Evolutionary conservation across 2,113 vertebrate species (phyloP).

Genomic region (Thymallus thymallus): DNA sequence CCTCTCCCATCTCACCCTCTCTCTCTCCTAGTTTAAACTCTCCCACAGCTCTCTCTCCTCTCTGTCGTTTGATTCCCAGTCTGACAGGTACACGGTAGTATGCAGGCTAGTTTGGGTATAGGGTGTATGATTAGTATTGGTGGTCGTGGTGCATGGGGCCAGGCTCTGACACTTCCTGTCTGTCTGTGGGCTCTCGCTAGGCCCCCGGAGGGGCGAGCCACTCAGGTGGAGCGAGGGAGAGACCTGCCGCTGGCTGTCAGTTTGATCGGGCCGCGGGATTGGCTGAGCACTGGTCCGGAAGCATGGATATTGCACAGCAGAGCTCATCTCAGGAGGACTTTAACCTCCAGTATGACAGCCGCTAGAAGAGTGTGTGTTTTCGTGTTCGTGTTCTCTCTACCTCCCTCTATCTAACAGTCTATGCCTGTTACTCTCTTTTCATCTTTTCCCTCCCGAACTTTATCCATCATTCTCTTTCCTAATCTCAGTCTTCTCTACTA

Average conservation of each 20-base stretch:
- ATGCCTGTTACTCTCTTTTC: too few relatives aligned
- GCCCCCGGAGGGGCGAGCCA: constrained; percentile 17
- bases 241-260: constrained; percentile 46
- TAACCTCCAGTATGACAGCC: constrained; percentile 34
- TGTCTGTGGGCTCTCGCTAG: not conserved
- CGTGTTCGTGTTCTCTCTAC: not conserved
- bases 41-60: too few relatives aligned
- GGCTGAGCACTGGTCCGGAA: constrained; percentile 54
- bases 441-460: not conserved
- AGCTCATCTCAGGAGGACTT: constrained; percentile 49
- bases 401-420: too few relatives aligned
- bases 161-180: not conserved
- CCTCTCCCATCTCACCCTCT: too few relatives aligned
- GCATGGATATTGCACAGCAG: constrained; percentile 43
- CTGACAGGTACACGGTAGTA: constrained; percentile 22
- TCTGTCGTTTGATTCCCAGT: too few relatives aligned
- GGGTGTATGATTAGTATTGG: constrained; percentile 17
- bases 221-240: constrained; percentile 38
- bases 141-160: constrained; percentile 24
- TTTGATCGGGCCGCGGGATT: constrained; percentile 40
- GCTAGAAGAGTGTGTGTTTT: not conserved
- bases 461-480: not conserved
- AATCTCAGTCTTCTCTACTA: not conserved
- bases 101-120: constrained; percentile 4
- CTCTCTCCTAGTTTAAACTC: too few relatives aligned